phyloP scores from a whole-genome alignment of 1,140 invertebrate genomes.

The Leptopilina boulardi region DNA sequence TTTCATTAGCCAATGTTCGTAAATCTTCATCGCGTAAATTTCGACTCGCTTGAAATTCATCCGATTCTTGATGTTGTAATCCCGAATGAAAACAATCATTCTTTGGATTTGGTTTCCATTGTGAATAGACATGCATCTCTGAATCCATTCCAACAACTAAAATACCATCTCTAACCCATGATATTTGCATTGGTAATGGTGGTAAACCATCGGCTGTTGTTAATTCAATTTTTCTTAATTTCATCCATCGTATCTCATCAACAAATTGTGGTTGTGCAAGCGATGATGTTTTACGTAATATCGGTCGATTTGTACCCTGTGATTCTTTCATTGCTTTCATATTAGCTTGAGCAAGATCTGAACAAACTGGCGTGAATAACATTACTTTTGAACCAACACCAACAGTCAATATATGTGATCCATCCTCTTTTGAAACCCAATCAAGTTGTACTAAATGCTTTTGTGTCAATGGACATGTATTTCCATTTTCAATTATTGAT shows the following conservation, averaged over 20 bases:
- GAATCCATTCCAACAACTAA: constrained; percentile 99
- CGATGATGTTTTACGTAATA: constrained; percentile 90
- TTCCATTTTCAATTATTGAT: constrained; percentile 93
- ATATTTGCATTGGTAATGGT: constrained; percentile 97
- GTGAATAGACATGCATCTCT: constrained; percentile 99
- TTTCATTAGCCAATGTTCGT: constrained; percentile 84
- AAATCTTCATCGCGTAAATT: constrained; percentile 89
- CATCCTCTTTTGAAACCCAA: constrained; percentile 99
- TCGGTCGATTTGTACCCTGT: constrained; percentile 86
- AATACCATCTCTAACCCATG: constrained; percentile 98
- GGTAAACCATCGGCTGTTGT: constrained; percentile 96
- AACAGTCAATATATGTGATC: constrained; percentile 97
- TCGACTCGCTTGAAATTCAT: constrained; percentile 83
- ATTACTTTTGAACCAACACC: constrained; percentile 95
- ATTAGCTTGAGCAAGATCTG: constrained; percentile 92
- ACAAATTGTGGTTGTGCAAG: constrained; percentile 89
- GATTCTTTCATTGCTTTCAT: constrained; percentile 92
- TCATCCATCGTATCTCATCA: constrained; percentile 97
- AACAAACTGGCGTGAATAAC: constrained; percentile 90
- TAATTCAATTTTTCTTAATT: constrained; percentile 92
- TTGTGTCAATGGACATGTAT: constrained; percentile 91
- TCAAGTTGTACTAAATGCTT: constrained; percentile 95
- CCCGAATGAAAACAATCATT: constrained; percentile 73
- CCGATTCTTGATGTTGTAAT: constrained; percentile 76
- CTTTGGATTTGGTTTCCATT: constrained; percentile 90